Conservation (phyloP, 2,888 invertebrate genomes). For the Rhabditophanes sp. region DNA sequence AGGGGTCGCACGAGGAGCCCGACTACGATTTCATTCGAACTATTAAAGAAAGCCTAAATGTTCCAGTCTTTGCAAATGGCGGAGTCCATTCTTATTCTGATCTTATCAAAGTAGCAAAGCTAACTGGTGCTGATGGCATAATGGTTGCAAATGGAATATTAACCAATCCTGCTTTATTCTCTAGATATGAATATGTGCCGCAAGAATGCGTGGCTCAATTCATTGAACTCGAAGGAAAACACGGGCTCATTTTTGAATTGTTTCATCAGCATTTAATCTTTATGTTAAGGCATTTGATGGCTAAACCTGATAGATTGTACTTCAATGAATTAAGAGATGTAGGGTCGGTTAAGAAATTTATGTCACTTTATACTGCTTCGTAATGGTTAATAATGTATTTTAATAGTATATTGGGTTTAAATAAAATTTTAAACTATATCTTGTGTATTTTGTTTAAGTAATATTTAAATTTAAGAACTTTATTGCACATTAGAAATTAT, state of each 20-base stretch:
- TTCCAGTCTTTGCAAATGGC: constrained; percentile 84
- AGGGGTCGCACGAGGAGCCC: constrained; percentile 51
- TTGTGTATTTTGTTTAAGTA: too few species aligned
- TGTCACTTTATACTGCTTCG: too few species aligned
- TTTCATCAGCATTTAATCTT: constrained; percentile 91
- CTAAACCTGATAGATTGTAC: constrained; percentile 55
- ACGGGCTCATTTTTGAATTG: constrained; percentile 61
- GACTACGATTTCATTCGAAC: constrained; percentile 58
- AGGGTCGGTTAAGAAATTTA: too few species aligned
- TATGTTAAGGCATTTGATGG: constrained; percentile 71
- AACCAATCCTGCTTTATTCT: constrained; percentile 74
- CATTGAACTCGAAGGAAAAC: constrained; percentile 47
- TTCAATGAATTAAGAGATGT: constrained; percentile 6
- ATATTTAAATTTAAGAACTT: too few species aligned
- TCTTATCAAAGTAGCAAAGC: constrained; percentile 55
- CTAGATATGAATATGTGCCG: constrained; percentile 59
- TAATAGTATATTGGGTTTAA: too few species aligned
- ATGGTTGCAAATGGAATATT: constrained; percentile 83
- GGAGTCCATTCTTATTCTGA: constrained; percentile 63
- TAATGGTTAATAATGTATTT: too few species aligned
- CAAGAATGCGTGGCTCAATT: constrained; percentile 54
- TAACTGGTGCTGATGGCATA: constrained; percentile 60
- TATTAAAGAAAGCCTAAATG: constrained; percentile 49
- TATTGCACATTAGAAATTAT: too few species aligned
- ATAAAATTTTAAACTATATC: too few species aligned